Conservation (phyloP, 2,113 vertebrate species). For the Parotia lawesii region DNA sequence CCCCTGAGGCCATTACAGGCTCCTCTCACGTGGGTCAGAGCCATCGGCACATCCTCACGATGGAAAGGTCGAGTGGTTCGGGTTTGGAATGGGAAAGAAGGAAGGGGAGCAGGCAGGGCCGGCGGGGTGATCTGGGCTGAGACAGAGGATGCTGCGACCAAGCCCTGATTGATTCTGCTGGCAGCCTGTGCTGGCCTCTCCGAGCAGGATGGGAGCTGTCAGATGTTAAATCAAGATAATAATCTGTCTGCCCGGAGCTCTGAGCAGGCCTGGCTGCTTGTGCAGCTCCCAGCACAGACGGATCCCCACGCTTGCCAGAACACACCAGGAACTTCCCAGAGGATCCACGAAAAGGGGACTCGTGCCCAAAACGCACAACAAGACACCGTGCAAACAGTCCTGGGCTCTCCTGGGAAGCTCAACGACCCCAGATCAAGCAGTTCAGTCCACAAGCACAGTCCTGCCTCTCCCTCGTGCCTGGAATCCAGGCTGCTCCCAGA, state of each 20-base stretch:
- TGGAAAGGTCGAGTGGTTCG: accelerated
- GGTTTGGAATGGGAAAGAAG: neutral
- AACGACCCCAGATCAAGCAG: accelerated
- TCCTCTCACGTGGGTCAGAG: accelerated
- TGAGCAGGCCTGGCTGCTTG: neutral
- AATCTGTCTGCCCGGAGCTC: neutral
- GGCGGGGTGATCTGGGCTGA: neutral
- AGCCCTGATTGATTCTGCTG: neutral
- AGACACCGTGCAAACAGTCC: neutral
- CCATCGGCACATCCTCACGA: neutral
- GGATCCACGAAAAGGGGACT: neutral
- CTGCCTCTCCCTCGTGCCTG: neutral
- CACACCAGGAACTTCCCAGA: neutral
- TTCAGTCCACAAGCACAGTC: accelerated
- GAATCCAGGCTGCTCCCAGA: neutral
- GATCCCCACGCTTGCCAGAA: accelerated
- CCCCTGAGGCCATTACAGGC: neutral
- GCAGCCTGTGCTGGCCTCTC: neutral
- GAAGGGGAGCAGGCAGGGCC: neutral
- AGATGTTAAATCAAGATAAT: conserved; percentile 16
- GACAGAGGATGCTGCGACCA: neutral
- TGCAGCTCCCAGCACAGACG: neutral
- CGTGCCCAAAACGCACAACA: neutral
- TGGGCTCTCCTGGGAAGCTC: neutral
- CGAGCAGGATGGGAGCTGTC: neutral